Conservation (phyloP, 2,888 invertebrate species). For the Marronus borbonicus region DNA sequence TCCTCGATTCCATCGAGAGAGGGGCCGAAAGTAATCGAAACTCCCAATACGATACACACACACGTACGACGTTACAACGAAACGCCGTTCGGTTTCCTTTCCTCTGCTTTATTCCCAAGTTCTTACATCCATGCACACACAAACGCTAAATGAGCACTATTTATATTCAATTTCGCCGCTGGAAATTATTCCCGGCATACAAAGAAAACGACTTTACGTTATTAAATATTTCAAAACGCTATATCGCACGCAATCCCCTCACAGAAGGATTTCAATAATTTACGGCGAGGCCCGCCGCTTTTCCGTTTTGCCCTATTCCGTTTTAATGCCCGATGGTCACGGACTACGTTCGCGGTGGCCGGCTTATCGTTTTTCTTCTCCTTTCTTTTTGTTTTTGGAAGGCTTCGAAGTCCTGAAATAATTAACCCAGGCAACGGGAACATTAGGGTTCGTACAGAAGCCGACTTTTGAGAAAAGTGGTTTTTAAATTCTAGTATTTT, state of each 20-base stretch:
- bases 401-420: no score
- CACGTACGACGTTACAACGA: background rate
- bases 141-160: constrained; percentile 17
- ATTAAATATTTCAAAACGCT: constrained; percentile 33
- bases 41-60: background rate
- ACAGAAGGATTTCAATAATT: constrained; percentile 27
- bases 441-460: no score
- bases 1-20: no score
- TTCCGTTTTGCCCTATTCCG: background rate
- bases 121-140: background rate
- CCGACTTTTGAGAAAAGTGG: no score
- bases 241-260: constrained; percentile 33
- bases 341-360: background rate
- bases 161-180: constrained; percentile 34
- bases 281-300: background rate
- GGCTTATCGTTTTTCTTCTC: no score
- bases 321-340: constrained; percentile 24
- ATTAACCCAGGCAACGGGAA: no score
- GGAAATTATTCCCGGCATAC: constrained; percentile 21
- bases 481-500: no score
- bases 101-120: background rate
- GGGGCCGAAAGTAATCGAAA: background rate
- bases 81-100: background rate
- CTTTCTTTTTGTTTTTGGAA: no score
- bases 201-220: constrained; percentile 18